These are phyloP conservation scores for Aleadryas rufinucha DNA, from an alignment of 2,113 vertebrate genomes.

Conservation along the genomic window DNA sequence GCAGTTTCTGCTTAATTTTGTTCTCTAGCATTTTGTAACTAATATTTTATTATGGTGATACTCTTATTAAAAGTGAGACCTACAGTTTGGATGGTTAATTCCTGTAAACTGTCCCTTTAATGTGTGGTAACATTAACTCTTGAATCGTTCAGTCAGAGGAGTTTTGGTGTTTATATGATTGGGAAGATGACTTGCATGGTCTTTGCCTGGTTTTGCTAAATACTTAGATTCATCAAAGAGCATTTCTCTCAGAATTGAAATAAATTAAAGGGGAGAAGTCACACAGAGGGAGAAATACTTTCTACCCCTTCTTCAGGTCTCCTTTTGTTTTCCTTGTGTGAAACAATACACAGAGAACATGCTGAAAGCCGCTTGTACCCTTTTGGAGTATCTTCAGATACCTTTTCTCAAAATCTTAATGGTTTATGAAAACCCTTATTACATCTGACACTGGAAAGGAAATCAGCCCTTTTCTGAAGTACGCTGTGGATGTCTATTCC, in stretches of 20 bases:
- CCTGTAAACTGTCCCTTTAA: neutral
- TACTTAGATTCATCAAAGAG: neutral
- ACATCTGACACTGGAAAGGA: neutral
- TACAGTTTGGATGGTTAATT: neutral
- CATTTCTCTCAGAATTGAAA: neutral
- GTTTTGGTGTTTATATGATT: neutral
- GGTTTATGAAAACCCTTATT: neutral
- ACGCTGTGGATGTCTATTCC: rapidly evolving
- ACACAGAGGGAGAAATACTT: neutral
- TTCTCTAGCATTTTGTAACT: neutral
- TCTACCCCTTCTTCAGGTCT: neutral
- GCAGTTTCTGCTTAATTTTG: neutral
- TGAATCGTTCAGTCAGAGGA: neutral
- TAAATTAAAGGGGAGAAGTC: neutral
- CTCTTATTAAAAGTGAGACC: neutral
- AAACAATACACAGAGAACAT: neutral
- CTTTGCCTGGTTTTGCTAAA: neutral
- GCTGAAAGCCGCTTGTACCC: neutral
- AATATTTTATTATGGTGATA: neutral
- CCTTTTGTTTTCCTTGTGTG: neutral
- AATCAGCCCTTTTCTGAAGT: neutral
- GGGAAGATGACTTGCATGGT: neutral
- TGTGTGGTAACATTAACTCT: neutral
- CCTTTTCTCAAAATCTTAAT: neutral
- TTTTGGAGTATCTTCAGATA: neutral